phyloP scores from a whole-genome alignment of 2,113 vertebrate species.

The Puma concolor region DNA sequence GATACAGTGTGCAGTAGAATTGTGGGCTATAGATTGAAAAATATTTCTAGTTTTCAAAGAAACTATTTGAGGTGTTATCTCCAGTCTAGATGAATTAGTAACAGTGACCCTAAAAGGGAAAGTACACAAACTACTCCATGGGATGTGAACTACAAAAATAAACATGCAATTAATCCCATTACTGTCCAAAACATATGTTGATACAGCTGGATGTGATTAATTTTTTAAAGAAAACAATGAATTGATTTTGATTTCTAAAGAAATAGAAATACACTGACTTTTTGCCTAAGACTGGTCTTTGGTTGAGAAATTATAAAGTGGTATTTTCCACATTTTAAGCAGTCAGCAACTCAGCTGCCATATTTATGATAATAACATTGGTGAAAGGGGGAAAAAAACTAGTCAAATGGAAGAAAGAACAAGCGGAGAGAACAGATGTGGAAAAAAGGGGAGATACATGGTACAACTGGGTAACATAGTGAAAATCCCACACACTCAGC shows the following conservation, averaged over 20 bases:
- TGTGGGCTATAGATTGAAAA: neutral
- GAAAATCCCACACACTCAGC: neutral
- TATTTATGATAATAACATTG: neutral
- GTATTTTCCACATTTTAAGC: neutral
- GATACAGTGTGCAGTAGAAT: neutral
- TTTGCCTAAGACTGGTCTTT: neutral
- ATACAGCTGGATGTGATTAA: neutral
- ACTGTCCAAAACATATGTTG: neutral
- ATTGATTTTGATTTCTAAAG: slow-evolving; percentile 10
- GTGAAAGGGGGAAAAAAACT: neutral
- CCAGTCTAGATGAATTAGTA: neutral
- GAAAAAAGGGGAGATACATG: neutral
- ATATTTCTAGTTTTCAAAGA: neutral
- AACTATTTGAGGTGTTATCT: neutral
- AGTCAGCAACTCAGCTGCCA: neutral
- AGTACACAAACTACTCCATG: neutral
- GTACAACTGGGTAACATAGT: neutral
- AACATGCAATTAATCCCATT: neutral
- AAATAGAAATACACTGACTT: neutral
- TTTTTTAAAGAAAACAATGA: neutral
- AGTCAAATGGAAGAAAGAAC: neutral
- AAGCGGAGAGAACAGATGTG: neutral
- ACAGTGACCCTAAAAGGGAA: neutral
- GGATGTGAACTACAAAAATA: neutral
- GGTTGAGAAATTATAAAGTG: neutral